Base-by-base conservation (phyloP, 30 jellyfish, hydroid and myxozoan genomes). In the Hydra vulgaris region DNA sequence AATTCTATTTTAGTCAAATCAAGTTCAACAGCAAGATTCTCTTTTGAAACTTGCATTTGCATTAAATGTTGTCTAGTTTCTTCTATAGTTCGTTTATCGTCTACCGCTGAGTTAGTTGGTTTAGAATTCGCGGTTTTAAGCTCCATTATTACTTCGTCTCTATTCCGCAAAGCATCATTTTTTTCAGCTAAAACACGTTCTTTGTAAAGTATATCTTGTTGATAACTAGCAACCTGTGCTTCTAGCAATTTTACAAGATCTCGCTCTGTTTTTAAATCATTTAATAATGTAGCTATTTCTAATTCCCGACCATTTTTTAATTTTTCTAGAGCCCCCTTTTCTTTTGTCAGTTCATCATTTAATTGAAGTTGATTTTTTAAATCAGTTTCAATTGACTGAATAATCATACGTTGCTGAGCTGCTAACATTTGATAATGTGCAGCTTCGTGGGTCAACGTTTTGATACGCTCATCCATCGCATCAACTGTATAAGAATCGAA, bases 381-480 rank as follows among this genome's bases (percentile, higher is more conserved):
- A 53, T 85, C 86, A 54, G 78, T 73, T 53, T 89, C 94, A 4
- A 89, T 81, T 15, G 72, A 25, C 76, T 89, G 97, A 1, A 89
- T 78, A 61, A 81, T 83, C 74, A 89, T 85, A 61, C 97, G 27
- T 26, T 85, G 93, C 66, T 89, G 97, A 20, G 95, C 97, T 0
- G 94, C 61, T 73, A 89, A 53, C 52, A 89, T 88, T 74, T 89
- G 97, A 71, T 85, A 86, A 22, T 85, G 88, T 15, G 95, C 97
- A 7, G 95, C 97, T 79, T 89, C 97, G 67, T 77, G 83, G 55
- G 89, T 85, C 54, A 89, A 85, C 21, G 95, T 85, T 73, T 80
- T 81, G 16, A 89, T 68, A 20, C 93, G 80, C 25, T 81, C 93
- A 40, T 85, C 87, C 53, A 70, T 23, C 20, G 73, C 80, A 18